A percentile compares a stretch with the other conserved stretches of the same genome.
phyloP scores from a whole-genome alignment of 2,113 vertebrate genomes.

The Cisticola juncidis region DNA sequence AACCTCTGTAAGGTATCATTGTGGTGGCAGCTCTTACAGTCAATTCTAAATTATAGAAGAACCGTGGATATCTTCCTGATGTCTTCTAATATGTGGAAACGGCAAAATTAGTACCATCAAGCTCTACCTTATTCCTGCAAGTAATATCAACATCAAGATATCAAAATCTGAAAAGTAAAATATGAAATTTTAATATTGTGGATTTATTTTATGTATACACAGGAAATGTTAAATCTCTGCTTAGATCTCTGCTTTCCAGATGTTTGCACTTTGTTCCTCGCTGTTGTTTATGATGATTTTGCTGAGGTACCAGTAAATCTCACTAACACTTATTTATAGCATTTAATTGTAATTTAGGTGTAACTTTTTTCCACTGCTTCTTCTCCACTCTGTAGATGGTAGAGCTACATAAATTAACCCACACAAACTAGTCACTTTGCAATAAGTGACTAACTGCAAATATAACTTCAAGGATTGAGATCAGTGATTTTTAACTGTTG shows the following conservation, averaged over 20 bases:
- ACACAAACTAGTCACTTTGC: not conserved
- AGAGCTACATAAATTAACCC: not conserved
- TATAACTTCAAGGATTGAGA: not conserved
- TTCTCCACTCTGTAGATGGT: not conserved
- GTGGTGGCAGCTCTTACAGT: not conserved
- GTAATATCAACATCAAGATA: not conserved
- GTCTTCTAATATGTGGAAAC: not conserved
- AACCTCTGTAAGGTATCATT: not conserved
- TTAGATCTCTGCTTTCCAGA: not conserved
- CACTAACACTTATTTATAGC: not conserved
- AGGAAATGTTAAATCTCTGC: not conserved
- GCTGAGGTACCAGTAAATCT: not conserved
- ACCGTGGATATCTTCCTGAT: not conserved
- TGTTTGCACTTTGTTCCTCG: not conserved
- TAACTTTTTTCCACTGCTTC: not conserved
- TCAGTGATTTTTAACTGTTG: not conserved
- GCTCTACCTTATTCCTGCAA: not conserved
- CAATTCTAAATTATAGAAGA: not conserved
- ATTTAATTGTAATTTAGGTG: not conserved
- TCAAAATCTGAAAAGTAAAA: not conserved
- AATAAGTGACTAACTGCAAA: not conserved
- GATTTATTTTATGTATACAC: not conserved
- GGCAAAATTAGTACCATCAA: not conserved
- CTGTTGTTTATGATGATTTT: not conserved
- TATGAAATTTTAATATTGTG: not conserved